These are phyloP conservation scores for Chrysopilus asiliformis DNA, from an alignment of 2,888 invertebrate genomes.

Conservation along the genomic window DNA sequence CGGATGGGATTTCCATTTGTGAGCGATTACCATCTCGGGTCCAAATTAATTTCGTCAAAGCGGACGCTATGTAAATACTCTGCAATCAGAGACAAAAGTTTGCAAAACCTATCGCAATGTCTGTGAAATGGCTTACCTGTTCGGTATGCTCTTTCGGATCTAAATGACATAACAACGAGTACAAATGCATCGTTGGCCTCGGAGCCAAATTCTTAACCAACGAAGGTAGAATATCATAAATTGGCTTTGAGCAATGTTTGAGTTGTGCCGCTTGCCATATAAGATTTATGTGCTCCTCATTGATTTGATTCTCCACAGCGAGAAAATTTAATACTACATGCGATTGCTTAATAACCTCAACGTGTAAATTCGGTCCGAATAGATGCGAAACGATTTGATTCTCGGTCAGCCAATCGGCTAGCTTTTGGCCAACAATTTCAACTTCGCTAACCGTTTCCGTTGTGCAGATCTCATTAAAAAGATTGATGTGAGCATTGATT, in stretches of 20 bases:
- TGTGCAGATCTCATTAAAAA: conserved; percentile 82
- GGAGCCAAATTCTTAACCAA: conserved; percentile 82
- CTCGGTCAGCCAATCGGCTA: conserved; percentile 78
- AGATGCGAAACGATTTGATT: conserved; percentile 87
- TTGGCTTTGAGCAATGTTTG: conserved; percentile 89
- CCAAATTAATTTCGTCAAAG: conserved; percentile 84
- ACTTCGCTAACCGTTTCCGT: conserved; percentile 77
- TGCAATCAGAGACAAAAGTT: conserved; percentile 30
- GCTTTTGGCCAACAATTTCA: conserved; percentile 67
- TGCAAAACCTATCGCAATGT: background rate
- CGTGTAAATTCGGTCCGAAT: conserved; percentile 94
- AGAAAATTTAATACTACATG: conserved; percentile 86
- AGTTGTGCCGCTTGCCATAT: conserved; percentile 93
- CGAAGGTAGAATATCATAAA: conserved; percentile 79
- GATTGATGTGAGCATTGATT: conserved; percentile 85
- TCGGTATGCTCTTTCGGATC: conserved; percentile 89
- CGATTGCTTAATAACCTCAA: conserved; percentile 89
- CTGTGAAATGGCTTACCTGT: conserved; percentile 42
- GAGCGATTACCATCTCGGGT: conserved; percentile 47
- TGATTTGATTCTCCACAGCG: conserved; percentile 82
- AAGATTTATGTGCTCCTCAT: conserved; percentile 78
- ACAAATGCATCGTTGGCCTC: conserved; percentile 76
- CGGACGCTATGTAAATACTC: conserved; percentile 81
- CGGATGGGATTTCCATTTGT: conserved; percentile 33
- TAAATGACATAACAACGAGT: conserved; percentile 70